Conservation (phyloP, 2,113 vertebrate species). For the rat (Rattus norvegicus) region DNA sequence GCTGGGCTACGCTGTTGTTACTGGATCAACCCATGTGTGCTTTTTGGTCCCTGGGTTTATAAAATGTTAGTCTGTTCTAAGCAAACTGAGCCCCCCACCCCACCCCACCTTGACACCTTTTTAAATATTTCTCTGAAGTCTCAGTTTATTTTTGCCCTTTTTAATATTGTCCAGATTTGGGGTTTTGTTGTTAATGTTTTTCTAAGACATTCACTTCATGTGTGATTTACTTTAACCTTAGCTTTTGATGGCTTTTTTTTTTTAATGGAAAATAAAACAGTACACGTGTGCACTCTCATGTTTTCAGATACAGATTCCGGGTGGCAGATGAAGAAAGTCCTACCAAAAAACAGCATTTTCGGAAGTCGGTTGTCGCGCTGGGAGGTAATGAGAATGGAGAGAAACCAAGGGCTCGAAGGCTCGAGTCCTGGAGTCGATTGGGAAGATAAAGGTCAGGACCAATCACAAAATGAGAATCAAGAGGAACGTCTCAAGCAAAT, state of each 20-base stretch:
- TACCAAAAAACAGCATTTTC: background rate
- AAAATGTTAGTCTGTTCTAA: background rate
- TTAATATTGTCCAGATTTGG: background rate
- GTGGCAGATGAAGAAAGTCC: constrained; percentile 35
- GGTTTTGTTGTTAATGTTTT: background rate
- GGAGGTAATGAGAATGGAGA: background rate
- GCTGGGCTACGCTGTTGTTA: background rate
- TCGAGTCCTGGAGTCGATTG: background rate
- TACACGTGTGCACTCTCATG: constrained; percentile 2
- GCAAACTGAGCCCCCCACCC: background rate
- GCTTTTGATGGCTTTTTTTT: background rate
- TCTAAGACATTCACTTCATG: background rate
- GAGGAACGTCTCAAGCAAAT: background rate
- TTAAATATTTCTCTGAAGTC: background rate
- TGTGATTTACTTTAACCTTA: background rate
- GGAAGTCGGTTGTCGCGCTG: background rate
- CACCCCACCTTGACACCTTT: background rate
- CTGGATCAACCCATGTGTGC: background rate
- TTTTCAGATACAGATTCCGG: constrained; percentile 22
- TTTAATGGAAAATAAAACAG: background rate
- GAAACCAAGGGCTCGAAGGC: background rate
- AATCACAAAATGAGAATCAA: constrained; percentile 8
- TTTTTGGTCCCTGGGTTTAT: background rate
- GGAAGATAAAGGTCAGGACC: background rate
- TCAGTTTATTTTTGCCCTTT: background rate